Evolutionary conservation across 1,140 invertebrate species (phyloP), one percentile per base, ranked within the genome.

Genomic region (Rhagoletis zephyria): DNA sequence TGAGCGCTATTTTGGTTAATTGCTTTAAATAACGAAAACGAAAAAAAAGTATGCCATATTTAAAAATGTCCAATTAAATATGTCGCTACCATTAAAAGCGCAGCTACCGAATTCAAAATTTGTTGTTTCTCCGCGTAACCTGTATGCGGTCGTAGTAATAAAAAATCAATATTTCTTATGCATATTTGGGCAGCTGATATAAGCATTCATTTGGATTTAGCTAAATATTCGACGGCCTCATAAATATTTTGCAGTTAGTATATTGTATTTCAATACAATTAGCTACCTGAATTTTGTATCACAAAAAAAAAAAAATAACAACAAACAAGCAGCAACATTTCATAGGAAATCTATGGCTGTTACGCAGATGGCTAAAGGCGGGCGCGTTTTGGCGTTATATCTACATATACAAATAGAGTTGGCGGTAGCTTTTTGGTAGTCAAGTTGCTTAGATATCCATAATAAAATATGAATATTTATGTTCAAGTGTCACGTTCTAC

Each of bases 391-490:
- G 30, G 74, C 19, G 16, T n/a, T 7, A 19, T 70, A 19, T 42
- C 7, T 10, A 4, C 6, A 40, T 16, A 64, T 64, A 64, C 16
- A n/a, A 51, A n/a, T 48, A 16, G 42, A n/a, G 6, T 74, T 74
- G 45, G 42, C 48, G 40, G 16, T 42, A 19, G 48, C 19, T 81
- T 81, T 9, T 51, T 81, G 74, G 48, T 81, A 81, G 74, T 48
- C 40, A 4, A 16, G 2, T 56, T 56, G 74, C 5, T 81, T 56
- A 19, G 74, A 81, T 81, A 81, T 81, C 74, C 74, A 81, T 56
- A 81, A 81, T 81, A 81, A 81, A 81, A 81, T 81, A 81, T 81
- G 74, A 81, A 81, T 81, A 81, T 81, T 81, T 81, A 81, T 81
- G 48, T 59, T 6, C 74, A 81, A 81, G 74, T 81, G 74, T 81